Conservation (phyloP, 2,888 invertebrate genomes). For the Aromia moschata region DNA sequence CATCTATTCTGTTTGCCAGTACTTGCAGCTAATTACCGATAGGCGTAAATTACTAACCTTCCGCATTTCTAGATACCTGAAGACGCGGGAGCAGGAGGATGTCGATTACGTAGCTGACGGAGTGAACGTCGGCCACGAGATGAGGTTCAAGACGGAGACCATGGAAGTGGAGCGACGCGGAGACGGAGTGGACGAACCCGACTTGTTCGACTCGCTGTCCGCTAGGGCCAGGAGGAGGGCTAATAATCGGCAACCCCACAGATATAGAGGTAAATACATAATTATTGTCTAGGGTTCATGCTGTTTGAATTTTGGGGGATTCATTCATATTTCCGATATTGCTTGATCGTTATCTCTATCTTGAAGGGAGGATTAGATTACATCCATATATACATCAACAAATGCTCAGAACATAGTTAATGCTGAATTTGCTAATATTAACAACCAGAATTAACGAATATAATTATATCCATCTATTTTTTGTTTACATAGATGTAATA, state of each 20-base stretch:
- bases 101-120: constrained; percentile 87
- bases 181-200: constrained; percentile 73
- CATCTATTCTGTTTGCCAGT: neutral
- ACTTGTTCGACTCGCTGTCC: constrained; percentile 80
- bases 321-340: no score
- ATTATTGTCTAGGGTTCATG: no score
- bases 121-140: constrained; percentile 80
- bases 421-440: no score
- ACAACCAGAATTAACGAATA: no score
- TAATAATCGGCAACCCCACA: constrained; percentile 61
- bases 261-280: constrained; percentile 64
- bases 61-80: constrained; percentile 64
- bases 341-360: no score
- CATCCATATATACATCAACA: no score
- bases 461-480: no score
- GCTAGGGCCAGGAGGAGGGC: constrained; percentile 73
- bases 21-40: neutral
- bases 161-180: constrained; percentile 81
- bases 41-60: neutral
- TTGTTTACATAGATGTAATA: no score
- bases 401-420: no score
- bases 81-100: constrained; percentile 82
- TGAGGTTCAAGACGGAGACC: constrained; percentile 82
- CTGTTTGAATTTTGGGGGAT: no score
- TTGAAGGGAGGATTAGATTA: no score